Base-by-base conservation (phyloP, 2,113 vertebrate species). In the Psephotus haematonotus region DNA sequence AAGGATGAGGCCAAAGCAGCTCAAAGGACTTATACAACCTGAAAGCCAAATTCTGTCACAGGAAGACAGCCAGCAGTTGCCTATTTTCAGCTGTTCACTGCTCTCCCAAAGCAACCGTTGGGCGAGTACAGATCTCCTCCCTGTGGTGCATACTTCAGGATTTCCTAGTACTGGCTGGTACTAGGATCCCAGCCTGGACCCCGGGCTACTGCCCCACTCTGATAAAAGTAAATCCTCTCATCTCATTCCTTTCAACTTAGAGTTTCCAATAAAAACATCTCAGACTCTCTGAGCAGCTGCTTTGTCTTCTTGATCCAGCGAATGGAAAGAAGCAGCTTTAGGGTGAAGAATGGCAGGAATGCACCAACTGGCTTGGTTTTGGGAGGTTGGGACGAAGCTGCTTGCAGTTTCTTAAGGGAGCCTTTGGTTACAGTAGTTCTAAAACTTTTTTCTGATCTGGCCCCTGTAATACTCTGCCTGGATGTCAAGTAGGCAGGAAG, bases 291-390 rank as follows among this genome's bases (percentile, higher is more conserved):
- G 62, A 92, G 55, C 92, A 94, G 90, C 92, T 94, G 92, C 57
- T 94, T 94, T 81, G 52, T 76, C 65, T 82, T 76, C 64, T 37
- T 25, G 62, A 92, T 59, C 27, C 71, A 47, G n/a, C 17, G 71
- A 95, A 94, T 3, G 15, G 78, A 92, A 95, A 94, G 72, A 89
- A 88, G 82, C 5, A 15, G 81, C 59, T 94, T 82, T 25, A 70
- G 50, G 69, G n/a, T 83, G 62, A 94, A 63, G 92, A 96, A 94
- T 88, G 77, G 68, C 62, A 93, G 83, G 92, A 89, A 95, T 89
- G 85, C 50, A 63, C 37, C 27, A 13, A 49, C 43, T 75, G 91
- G 37, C 71, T 52, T 75, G 9, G 28, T 71, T 79, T 82, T 0
- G 2, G 59, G 49, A 89, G 46, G 41, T 59, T 0, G 0, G 60